Conservation (phyloP, 2,113 vertebrate genomes). For the Megatriorchis doriae region DNA sequence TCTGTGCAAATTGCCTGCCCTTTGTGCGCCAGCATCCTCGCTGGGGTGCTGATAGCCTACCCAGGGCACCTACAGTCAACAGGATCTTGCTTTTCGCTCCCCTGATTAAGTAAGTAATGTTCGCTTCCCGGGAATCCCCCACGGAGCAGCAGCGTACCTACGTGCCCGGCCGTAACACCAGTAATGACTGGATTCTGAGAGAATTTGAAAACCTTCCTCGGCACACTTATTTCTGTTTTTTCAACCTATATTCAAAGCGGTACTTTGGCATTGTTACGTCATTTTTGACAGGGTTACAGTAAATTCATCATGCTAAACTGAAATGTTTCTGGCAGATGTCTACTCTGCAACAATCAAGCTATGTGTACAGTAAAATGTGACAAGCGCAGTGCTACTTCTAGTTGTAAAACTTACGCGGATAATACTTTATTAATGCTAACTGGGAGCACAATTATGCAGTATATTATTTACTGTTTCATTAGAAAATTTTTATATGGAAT, state of each 20-base stretch:
- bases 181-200: slow-evolving; percentile 68
- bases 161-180: neutral
- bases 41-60: slow-evolving; percentile 36
- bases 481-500: neutral
- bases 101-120: slow-evolving; percentile 55
- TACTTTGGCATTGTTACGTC: slow-evolving; percentile 81
- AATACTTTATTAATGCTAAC: slow-evolving; percentile 65
- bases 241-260: slow-evolving; percentile 77
- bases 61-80: slow-evolving; percentile 42
- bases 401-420: slow-evolving; percentile 49
- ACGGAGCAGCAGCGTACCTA: slow-evolving; percentile 5
- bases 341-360: slow-evolving; percentile 85
- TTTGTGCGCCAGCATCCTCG: neutral
- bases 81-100: slow-evolving; percentile 39
- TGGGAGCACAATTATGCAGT: neutral
- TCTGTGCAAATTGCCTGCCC: slow-evolving; percentile 22
- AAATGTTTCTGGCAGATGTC: slow-evolving; percentile 95
- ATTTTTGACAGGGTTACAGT: slow-evolving; percentile 88
- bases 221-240: slow-evolving; percentile 72
- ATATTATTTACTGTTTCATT: slow-evolving; percentile 28
- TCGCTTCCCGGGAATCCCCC: slow-evolving; percentile 50
- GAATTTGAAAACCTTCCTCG: slow-evolving; percentile 66
- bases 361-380: slow-evolving; percentile 80
- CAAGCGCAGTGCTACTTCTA: slow-evolving; percentile 40
- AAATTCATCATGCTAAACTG: slow-evolving; percentile 89